These are phyloP conservation scores for Sebastes vulpes DNA, from an alignment of 2,797 vertebrate species.

Conservation along the genomic window DNA sequence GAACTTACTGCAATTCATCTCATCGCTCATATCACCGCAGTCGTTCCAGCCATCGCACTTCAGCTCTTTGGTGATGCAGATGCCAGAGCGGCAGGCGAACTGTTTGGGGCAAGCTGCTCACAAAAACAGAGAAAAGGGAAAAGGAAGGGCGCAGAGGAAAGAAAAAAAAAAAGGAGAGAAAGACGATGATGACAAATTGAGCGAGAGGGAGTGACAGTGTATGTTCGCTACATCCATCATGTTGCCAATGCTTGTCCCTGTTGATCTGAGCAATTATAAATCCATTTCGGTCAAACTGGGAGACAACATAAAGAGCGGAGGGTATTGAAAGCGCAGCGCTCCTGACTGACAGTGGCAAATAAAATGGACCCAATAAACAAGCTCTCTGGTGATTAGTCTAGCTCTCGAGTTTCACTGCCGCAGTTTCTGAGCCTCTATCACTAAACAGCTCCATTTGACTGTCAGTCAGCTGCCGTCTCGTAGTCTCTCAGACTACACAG, in stretches of 20 bases:
- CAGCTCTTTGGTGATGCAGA: conserved; percentile 74
- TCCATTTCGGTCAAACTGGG: conserved; percentile 66
- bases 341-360: conserved; percentile 73
- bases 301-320: conserved; percentile 51
- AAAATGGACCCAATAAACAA: conserved; percentile 72
- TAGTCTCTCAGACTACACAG: conserved; percentile 17
- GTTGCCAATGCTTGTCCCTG: conserved; percentile 52
- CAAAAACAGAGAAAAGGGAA: conserved; percentile 5
- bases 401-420: conserved; percentile 53
- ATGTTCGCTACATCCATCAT: conserved; percentile 59
- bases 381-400: conserved; percentile 66
- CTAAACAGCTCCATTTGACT: conserved; percentile 59
- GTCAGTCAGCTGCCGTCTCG: conserved; percentile 41
- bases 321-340: conserved; percentile 55
- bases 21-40: conserved; percentile 88
- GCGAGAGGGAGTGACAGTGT: conserved; percentile 48
- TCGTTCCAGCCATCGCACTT: conserved; percentile 89
- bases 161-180: not conserved
- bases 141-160: not conserved
- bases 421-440: conserved; percentile 39
- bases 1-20: conserved; percentile 83
- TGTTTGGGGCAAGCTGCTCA: conserved; percentile 81
- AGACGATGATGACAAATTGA: conserved; percentile 33
- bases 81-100: conserved; percentile 80
- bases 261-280: conserved; percentile 76